These are phyloP conservation scores for Lepus europaeus DNA, from an alignment of 2,113 vertebrate genomes.

Conservation along the genomic window DNA sequence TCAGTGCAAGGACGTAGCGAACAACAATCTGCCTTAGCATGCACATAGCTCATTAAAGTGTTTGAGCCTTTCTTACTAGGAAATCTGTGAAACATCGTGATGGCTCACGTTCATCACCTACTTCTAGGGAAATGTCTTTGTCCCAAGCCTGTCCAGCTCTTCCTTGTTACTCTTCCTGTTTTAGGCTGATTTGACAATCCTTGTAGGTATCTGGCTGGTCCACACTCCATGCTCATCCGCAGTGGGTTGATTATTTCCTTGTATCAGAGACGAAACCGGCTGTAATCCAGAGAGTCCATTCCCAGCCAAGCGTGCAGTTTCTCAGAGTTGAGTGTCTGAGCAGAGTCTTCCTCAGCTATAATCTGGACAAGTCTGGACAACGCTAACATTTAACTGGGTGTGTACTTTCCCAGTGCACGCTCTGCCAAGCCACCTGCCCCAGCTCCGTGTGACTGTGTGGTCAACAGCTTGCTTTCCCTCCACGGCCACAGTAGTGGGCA, in stretches of 20 bases:
- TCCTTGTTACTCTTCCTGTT: background rate
- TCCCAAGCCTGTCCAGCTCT: background rate
- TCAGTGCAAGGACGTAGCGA: background rate
- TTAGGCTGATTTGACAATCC: background rate
- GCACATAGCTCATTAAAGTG: background rate
- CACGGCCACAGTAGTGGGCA: background rate
- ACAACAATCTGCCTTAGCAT: too few species aligned
- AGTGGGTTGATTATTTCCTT: background rate
- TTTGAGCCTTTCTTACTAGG: background rate
- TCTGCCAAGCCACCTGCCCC: background rate
- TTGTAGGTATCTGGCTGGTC: background rate
- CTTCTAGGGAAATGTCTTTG: background rate
- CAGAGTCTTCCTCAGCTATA: background rate
- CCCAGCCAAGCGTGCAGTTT: background rate
- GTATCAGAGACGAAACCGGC: background rate
- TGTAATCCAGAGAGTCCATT: conserved; percentile 33
- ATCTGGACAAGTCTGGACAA: conserved; percentile 49
- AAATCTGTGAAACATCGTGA: background rate
- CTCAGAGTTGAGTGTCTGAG: background rate
- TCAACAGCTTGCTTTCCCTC: background rate
- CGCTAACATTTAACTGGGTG: background rate
- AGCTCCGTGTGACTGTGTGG: background rate
- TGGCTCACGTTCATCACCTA: background rate
- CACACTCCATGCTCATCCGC: background rate
- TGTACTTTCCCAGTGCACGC: background rate